phyloP scores from a whole-genome alignment of 2,888 invertebrate species.

The Entomobrya multifasciata region DNA sequence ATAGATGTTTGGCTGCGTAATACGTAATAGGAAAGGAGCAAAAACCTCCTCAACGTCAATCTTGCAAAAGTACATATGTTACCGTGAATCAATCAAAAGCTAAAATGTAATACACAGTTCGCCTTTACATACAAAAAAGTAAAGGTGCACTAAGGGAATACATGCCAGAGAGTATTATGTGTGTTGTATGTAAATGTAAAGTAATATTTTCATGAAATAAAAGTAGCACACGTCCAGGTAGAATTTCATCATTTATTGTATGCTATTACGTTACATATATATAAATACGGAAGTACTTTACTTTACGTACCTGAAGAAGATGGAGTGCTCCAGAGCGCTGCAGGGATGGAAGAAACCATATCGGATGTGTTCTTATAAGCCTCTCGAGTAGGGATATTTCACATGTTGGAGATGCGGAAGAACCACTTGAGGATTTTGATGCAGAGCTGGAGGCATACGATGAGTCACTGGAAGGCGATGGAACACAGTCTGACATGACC shows the following conservation, averaged over 20 bases:
- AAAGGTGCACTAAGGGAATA: too few relatives aligned
- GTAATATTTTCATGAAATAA: neutral
- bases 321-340: conserved; percentile 96
- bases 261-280: too few relatives aligned
- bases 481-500: conserved; percentile 79
- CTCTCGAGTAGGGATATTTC: conserved; percentile 76
- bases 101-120: neutral
- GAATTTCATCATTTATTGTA: conserved; percentile 22
- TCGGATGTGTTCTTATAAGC: conserved; percentile 86
- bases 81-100: conserved; percentile 32
- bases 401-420: conserved; percentile 76
- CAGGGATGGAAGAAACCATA: conserved; percentile 97
- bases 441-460: conserved; percentile 77
- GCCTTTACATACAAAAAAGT: neutral
- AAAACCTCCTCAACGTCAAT: neutral
- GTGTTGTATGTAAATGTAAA: conserved; percentile 13
- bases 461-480: conserved; percentile 77
- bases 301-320: conserved; percentile 88
- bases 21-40: too few relatives aligned
- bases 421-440: conserved; percentile 76
- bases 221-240: conserved; percentile 36
- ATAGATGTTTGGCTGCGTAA: too few relatives aligned
- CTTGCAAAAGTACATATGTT: neutral
- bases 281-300: neutral
- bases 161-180: too few relatives aligned